These are phyloP conservation scores for Platyscapa corneri DNA, from an alignment of 1,140 invertebrate genomes.

Conservation along the genomic window DNA sequence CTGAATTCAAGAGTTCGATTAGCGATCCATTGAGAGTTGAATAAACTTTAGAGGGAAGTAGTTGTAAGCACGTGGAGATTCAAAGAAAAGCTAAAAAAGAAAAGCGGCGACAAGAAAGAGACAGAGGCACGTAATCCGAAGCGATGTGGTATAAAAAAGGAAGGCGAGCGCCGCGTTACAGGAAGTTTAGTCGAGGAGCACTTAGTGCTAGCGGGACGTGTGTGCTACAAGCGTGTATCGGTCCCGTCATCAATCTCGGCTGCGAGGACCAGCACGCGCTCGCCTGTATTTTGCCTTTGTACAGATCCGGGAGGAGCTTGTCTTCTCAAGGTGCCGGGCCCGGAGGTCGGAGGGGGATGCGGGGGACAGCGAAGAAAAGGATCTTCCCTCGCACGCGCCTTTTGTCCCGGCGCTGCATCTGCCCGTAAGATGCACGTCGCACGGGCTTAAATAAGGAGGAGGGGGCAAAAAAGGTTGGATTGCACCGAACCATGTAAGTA, in stretches of 20 bases:
- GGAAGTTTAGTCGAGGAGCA: background rate
- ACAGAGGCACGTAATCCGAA: background rate
- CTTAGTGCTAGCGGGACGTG: background rate
- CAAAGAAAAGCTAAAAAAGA: background rate
- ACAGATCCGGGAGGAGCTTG: background rate
- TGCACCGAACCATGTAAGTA: background rate
- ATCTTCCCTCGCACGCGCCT: background rate
- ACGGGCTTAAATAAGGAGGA: too few species aligned
- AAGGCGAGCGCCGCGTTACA: background rate
- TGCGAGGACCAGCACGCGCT: slow-evolving; percentile 22
- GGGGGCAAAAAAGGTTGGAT: background rate
- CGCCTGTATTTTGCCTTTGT: background rate
- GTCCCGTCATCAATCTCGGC: background rate
- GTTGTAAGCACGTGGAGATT: background rate
- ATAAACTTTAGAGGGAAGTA: background rate
- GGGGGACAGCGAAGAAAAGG: slow-evolving; percentile 3
- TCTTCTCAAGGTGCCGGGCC: background rate
- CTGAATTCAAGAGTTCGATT: background rate
- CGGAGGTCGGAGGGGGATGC: background rate
- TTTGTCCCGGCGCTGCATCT: slow-evolving; percentile 27
- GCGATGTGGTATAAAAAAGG: background rate
- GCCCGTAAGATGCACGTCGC: background rate
- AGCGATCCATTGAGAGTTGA: background rate
- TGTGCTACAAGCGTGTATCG: background rate
- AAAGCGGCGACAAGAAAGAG: background rate